Conservation (phyloP, 2,888 invertebrate species). For the Archips crataeganus region DNA sequence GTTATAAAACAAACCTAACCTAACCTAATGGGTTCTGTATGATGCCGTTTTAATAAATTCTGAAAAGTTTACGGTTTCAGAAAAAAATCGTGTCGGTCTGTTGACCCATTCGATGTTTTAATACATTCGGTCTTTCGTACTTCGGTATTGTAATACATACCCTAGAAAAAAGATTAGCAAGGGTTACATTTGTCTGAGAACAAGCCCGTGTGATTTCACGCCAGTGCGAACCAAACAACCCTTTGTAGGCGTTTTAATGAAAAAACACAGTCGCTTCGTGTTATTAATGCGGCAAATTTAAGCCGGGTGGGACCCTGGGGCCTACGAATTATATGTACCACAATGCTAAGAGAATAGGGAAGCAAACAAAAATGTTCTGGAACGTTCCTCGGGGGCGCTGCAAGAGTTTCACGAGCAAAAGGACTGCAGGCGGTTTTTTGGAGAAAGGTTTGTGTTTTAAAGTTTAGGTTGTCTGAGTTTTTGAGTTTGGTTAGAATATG, state of each 20-base stretch:
- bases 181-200: background rate
- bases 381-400: background rate
- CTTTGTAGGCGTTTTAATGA: conserved; percentile 42
- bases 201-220: background rate
- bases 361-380: conserved; percentile 13
- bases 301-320: conserved; percentile 46
- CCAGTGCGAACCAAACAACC: conserved; percentile 38
- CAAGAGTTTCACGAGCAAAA: background rate
- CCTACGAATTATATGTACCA: conserved; percentile 32
- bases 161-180: no score
- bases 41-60: no score
- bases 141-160: no score
- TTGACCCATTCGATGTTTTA: no score
- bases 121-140: no score
- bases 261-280: conserved; percentile 46
- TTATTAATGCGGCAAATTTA: conserved; percentile 53
- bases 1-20: no score
- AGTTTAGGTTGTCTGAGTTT: background rate
- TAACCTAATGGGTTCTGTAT: no score
- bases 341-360: conserved; percentile 19
- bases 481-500: background rate
- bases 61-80: no score
- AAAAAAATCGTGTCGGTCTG: no score
- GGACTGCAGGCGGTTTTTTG: background rate
- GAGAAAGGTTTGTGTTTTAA: background rate